Conservation (phyloP, 1,140 invertebrate genomes). For the Halyomorpha halys region DNA sequence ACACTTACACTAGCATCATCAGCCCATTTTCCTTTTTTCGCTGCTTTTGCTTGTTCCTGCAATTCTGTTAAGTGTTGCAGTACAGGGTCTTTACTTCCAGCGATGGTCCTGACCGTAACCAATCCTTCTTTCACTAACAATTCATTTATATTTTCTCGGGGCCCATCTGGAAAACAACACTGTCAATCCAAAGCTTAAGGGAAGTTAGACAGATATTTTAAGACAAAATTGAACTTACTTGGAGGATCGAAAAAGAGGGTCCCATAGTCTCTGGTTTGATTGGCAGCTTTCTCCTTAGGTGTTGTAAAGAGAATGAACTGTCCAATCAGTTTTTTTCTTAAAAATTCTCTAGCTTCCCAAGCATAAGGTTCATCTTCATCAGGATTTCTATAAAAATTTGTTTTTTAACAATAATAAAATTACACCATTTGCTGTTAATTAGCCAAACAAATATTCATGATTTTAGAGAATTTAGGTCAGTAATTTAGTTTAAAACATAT, state of each 20-base stretch:
- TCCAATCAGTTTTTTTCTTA: slow-evolving; percentile 84
- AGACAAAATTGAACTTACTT: not conserved
- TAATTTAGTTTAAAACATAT: slow-evolving; percentile 13
- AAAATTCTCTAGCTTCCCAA: slow-evolving; percentile 91
- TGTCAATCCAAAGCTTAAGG: no score
- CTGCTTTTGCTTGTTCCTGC: slow-evolving; percentile 81
- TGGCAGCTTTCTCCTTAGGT: slow-evolving; percentile 50
- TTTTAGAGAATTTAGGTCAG: no score
- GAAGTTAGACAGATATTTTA: no score
- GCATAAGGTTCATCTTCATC: slow-evolving; percentile 86
- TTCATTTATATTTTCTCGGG: slow-evolving; percentile 79
- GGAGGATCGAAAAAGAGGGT: slow-evolving; percentile 63
- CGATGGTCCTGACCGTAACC: slow-evolving; percentile 69
- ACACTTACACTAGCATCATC: slow-evolving; percentile 24
- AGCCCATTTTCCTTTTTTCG: slow-evolving; percentile 78
- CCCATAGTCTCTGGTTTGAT: slow-evolving; percentile 68
- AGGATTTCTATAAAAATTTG: slow-evolving; percentile 34
- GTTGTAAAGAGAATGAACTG: slow-evolving; percentile 72
- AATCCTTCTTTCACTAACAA: slow-evolving; percentile 76
- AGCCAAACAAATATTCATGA: no score
- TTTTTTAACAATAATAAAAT: not conserved
- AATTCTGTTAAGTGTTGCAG: slow-evolving; percentile 62
- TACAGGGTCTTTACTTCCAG: slow-evolving; percentile 54
- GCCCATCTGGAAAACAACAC: slow-evolving; percentile 30
- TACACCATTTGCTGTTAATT: not conserved